A percentile compares a stretch with the other conserved stretches of the same genome.
These are phyloP conservation scores for Halichoerus grypus DNA, from an alignment of 2,113 vertebrate genomes.

Conservation along the genomic window DNA sequence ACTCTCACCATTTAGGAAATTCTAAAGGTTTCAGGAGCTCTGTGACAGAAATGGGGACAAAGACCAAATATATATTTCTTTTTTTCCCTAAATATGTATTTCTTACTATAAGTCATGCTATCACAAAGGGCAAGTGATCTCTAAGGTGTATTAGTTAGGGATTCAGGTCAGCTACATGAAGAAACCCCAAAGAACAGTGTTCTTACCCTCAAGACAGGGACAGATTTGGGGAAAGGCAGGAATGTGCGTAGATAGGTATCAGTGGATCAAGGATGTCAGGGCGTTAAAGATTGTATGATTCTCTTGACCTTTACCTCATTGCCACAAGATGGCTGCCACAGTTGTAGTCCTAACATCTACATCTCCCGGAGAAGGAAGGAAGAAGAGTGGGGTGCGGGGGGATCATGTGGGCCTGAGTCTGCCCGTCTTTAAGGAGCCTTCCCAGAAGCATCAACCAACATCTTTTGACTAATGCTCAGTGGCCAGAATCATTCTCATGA, in stretches of 20 bases:
- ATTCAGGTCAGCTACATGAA: neutral
- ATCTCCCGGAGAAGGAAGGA: neutral
- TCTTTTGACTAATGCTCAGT: neutral
- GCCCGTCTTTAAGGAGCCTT: neutral
- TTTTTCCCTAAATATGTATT: neutral
- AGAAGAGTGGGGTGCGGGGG: neutral
- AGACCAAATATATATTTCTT: neutral
- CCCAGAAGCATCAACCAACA: neutral
- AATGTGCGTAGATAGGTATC: neutral
- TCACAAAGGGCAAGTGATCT: neutral
- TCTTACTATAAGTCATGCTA: neutral
- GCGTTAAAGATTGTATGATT: neutral
- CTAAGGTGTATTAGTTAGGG: neutral
- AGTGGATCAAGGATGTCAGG: neutral
- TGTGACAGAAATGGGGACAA: neutral
- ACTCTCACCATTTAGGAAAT: neutral
- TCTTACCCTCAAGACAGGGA: neutral
- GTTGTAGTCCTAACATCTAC: neutral
- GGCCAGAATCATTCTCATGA: neutral
- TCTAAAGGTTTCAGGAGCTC: neutral
- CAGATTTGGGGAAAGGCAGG: neutral
- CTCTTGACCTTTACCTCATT: neutral
- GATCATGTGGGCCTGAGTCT: rapidly evolving
- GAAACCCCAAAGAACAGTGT: neutral
- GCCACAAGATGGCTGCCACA: neutral